phyloP scores from a whole-genome alignment of 2,113 vertebrate species.

The Oncorhynchus keta region DNA sequence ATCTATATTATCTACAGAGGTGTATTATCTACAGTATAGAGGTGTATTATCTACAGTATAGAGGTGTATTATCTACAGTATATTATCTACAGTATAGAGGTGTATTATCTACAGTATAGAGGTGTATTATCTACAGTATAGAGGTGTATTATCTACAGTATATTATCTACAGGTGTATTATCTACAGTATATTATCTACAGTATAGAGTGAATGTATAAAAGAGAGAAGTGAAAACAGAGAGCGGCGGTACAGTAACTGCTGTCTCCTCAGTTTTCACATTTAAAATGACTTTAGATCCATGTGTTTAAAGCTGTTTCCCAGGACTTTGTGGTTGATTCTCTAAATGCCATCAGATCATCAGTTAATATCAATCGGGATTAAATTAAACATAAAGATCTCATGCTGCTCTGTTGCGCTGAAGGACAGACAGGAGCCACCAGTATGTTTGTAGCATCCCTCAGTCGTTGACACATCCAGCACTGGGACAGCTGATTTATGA shows the following conservation, averaged over 20 bases:
- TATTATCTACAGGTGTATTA: too few species aligned
- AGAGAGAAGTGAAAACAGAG: not conserved
- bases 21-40: too few species aligned
- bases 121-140: too few species aligned
- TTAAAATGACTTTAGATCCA: constrained; percentile 36
- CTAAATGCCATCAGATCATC: constrained; percentile 41
- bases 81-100: too few species aligned
- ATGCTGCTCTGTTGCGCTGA: not conserved
- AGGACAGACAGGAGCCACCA: not conserved
- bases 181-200: too few species aligned
- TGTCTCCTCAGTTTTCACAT: constrained; percentile 34
- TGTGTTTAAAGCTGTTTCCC: constrained; percentile 26
- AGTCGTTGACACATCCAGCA: not conserved
- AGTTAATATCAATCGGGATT: constrained; percentile 38
- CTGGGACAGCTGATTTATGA: not conserved
- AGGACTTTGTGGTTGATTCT: constrained; percentile 31
- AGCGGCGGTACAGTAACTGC: not conserved
- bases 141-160: too few species aligned
- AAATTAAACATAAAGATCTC: constrained; percentile 18
- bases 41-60: too few species aligned
- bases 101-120: not conserved
- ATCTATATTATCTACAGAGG: too few species aligned
- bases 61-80: too few species aligned
- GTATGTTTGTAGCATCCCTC: not conserved
- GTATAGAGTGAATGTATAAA: not conserved